Base-by-base conservation (phyloP, 2,113 vertebrate species). In the Progne subis region DNA sequence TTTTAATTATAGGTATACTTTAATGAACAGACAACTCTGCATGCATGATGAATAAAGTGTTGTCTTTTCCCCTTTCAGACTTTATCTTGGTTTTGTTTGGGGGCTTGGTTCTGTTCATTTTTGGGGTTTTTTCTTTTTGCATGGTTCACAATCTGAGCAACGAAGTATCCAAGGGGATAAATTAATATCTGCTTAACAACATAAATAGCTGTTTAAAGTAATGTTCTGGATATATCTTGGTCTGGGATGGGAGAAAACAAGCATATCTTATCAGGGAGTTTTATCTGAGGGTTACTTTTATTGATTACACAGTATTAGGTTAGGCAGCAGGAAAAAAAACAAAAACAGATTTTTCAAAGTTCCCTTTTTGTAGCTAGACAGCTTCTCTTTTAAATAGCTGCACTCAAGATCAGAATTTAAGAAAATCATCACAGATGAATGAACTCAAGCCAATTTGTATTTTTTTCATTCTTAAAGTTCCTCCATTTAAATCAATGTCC, bases 1-100 rank as follows among this genome's bases (percentile, higher is more conserved):
- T 97, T 96, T 95, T 92, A 95, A 97, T 95, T 96, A 91, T 87
- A 95, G 81, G 84, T 95, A 91, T 95, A 94, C 78, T 95, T 97
- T 95, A 96, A 95, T 91, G 89, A 95, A 91, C 87, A 94, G 93
- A 95, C 81, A 94, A 84, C 81, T 91, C 78, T 68, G 94, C 61
- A 94, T 93, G 88, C 91, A 84, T 76, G 77, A 93, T 95, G 90
- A 97, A 90, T 96, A 86, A 92, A 82, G 85, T 56, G 56, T 86
- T 94, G 77, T 92, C 82, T 90, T 94, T 90, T 88, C 80, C 79
- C 61, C 28, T 91, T 93, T 96, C 81, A 95, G 86, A 90, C 53
- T 76, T 88, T 65, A 94, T 86, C 74, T 84, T 72, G 34, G 77
- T 74, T 95, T 97, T 93, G 68, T 69, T 94, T 88, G 17, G 24